Conservation (phyloP, 1,140 invertebrate species). For the Holotrichia oblita region DNA sequence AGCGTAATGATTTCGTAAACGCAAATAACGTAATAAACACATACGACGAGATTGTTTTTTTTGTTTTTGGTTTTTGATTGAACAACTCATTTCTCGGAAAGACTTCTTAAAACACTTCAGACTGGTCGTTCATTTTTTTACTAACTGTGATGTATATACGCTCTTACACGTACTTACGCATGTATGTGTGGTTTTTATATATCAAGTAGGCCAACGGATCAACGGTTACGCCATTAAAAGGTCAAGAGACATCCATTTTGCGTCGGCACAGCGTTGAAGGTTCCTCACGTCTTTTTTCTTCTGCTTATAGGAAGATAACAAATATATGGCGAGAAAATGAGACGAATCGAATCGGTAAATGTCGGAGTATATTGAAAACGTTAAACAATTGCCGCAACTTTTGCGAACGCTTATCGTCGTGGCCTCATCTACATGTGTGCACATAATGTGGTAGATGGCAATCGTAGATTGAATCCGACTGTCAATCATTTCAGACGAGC, state of each 20-base stretch:
- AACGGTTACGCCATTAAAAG: neutral
- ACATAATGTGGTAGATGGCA: conserved; percentile 4
- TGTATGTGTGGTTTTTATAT: neutral
- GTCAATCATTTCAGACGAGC: neutral
- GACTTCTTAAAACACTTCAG: too few species aligned
- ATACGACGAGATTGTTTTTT: too few species aligned
- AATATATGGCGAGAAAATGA: neutral
- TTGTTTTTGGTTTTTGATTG: too few species aligned
- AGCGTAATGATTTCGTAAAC: too few species aligned
- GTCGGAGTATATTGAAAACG: neutral
- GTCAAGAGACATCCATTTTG: conserved; percentile 7
- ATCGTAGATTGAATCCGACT: neutral
- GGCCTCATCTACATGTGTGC: conserved; percentile 7
- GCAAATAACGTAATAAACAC: too few species aligned
- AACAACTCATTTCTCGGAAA: too few species aligned
- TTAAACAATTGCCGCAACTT: conserved; percentile 2
- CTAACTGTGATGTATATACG: neutral
- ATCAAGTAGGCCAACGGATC: conserved; percentile 16
- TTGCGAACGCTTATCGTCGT: neutral
- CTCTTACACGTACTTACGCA: neutral
- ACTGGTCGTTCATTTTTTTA: neutral
- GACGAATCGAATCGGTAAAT: neutral
- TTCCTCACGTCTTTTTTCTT: neutral
- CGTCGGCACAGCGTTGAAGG: neutral
- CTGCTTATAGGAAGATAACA: conserved; percentile 11